Base-by-base conservation (phyloP, 2,888 invertebrate genomes). In the Sinohyriopsis cumingii region DNA sequence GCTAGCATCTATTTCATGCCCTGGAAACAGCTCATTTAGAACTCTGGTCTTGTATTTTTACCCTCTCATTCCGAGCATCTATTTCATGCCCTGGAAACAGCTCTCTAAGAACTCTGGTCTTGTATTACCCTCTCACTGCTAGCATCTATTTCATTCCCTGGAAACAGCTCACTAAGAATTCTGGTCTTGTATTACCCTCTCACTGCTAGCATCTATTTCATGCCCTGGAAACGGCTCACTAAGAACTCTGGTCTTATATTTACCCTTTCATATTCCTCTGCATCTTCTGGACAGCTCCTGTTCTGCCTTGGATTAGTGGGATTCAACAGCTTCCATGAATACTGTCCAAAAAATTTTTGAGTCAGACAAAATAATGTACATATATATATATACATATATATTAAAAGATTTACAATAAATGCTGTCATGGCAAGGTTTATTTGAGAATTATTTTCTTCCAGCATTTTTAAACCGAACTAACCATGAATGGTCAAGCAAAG, bases 241-340 rank as follows among this genome's bases (percentile, higher is more conserved):
- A 45, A 0, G 12, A 45, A 45, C 45, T 45, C 15, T 45, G 12
- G 33, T 33, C 33, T 33, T 55, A 25, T 59, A 69, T 90, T 89
- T 81, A 95, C 96, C 90, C 98, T 92, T 91, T 99, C 99, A 88
- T 99, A 99, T 91, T 98, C 98, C 91, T 99, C 99, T 2, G 99
- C 98, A 88, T 97, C 97, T 9, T 94, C 93, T 0, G 98, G 98
- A 86, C 99, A 99, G 82, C 96, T 94, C 76, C 96, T 94, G 90
- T 98, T 99, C 90, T 95, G 95, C 89, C 97, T 96, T 89, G 96
- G 96, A 91, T 99, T 98, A 0, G 99, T 99, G 1, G 99, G 99
- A 90, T 99, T 98, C 80, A 99, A 92, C 69, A 99, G 92, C 91
- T 99, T 99, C 98, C 99, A 99, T 2, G 98, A 97, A 90, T 97